Evolutionary conservation across 35 echinoderm and acorn worm species (phyloP), one percentile per base, ranked within the genome.

Genomic region (Eucidaris tribuloides): DNA sequence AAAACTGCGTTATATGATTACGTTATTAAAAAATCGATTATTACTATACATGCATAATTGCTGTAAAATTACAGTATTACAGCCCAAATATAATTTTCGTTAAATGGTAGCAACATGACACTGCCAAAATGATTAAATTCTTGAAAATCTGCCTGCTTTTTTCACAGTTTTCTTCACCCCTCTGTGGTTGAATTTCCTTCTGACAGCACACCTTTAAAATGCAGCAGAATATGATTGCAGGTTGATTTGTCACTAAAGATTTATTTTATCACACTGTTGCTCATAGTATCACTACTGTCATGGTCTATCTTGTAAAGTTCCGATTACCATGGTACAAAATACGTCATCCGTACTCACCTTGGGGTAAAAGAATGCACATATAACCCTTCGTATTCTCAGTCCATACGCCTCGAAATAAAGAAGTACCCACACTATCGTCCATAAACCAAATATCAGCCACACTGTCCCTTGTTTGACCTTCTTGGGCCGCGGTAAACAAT

Each of bases 341-440:
- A n/a, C n/a, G n/a, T 54, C 49, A 9, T n/a, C 32, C 5, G 22
- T 49, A 19, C 20, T 80, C 79, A 92, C 94, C 89, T 92, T 97
- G 5, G 59, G 84, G 78, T 91, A 91, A 71, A 92, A 90, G 77
- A 88, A 97, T 37, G 94, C 88, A 70, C 94, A 97, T 35, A 97
- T 84, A 3, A 88, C 49, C 30, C 89, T 82, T 22, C 94, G 54
- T 20, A 97, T 46, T 46, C 94, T 84, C 28, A 97, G 80, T 5
- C 80, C 89, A 32, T 77, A 97, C 13, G 94, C 88, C 57, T 97
- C 70, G 18, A 92, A 92, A 82, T 85, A 97, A 0, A 97, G 62
- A 28, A 91, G 59, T 1, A 82, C 17, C 74, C 71, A 97, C 0
- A 92, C 84, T 13, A 39, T 30, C 5, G 29, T 27, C 85, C 84